Evolutionary conservation across 2,888 invertebrate species (phyloP), one percentile per base, ranked within the genome.

Genomic region (Eilema depressum): DNA sequence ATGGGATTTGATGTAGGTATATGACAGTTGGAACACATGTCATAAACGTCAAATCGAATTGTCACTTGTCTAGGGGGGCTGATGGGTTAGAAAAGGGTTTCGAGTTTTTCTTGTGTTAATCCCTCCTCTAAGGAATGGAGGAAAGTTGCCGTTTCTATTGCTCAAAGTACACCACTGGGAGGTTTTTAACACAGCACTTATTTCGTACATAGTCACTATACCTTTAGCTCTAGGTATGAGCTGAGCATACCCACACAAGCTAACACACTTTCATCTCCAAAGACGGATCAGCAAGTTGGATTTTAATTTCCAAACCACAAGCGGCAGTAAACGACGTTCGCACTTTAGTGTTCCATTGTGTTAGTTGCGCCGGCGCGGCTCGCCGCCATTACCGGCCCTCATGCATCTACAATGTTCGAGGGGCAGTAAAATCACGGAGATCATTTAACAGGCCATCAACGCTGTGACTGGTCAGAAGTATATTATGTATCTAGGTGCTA

Each of bases 241-340:
- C n/a, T 60, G 20, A 10, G 20, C 33, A 60, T 25, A 66, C 66
- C 64, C 78, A 77, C 78, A 79, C 80, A 33, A 47, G 70, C 30
- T 37, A 79, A 28, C 28, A 74, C 78, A 74, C 81, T 84, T 85
- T 75, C 77, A 83, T 77, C 66, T 70, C 71, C 69, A 78, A 75
- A 78, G 78, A 77, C 86, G 85, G 89, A 92, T 93, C 90, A 89
- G 88, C 88, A 88, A 90, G 90, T 87, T 86, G 85, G 88, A 94
- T 95, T 96, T 95, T 95, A 95, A 95, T 96, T 95, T 94, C 94
- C 91, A 93, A 95, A 95, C 95, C 95, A 92, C 95, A 94, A 88
- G 80, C 85, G 85, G 88, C 90, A 88, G 92, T 95, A 93, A 94
- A 94, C 91, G 91, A 90, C 86, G 88, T 90, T 89, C 87, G 89